A percentile compares a stretch with the other conserved stretches of the same genome.
These are phyloP conservation scores for Chaetodon trifasciatus DNA, from an alignment of 2,797 vertebrate species.

Conservation along the genomic window DNA sequence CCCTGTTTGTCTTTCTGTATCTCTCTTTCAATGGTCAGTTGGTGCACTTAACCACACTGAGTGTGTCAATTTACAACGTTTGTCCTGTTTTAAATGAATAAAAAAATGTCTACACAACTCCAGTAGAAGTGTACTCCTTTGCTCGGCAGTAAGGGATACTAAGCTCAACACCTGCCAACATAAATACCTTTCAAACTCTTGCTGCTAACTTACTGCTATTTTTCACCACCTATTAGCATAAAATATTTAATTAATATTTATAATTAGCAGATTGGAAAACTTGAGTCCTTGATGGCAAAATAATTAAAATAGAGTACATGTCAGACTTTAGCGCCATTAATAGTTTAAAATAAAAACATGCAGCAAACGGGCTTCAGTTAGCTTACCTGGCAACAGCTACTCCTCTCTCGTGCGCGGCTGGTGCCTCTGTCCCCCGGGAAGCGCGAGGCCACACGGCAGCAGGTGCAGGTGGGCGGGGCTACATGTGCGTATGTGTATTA, in stretches of 20 bases:
- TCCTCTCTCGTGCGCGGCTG: not conserved
- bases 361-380: not conserved
- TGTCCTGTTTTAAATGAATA: not conserved
- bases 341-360: not conserved
- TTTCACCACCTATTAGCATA: fast-evolving
- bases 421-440: not conserved
- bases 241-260: not conserved
- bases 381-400: constrained; percentile 2
- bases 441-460: not conserved
- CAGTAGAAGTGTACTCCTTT: not conserved
- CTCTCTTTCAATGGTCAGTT: not conserved
- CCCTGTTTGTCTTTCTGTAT: not conserved
- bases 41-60: not conserved
- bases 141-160: not conserved
- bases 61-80: not conserved
- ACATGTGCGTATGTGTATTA: not conserved
- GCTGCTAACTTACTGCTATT: not conserved
- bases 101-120: not conserved
- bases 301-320: not conserved
- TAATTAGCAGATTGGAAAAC: not conserved
- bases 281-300: not conserved
- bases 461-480: constrained; percentile 49
- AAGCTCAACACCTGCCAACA: not conserved
- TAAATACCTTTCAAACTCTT: not conserved
- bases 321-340: not conserved